These are phyloP conservation scores for Eospalax fontanierii DNA, from an alignment of 2,797 vertebrate species.

Conservation along the genomic window DNA sequence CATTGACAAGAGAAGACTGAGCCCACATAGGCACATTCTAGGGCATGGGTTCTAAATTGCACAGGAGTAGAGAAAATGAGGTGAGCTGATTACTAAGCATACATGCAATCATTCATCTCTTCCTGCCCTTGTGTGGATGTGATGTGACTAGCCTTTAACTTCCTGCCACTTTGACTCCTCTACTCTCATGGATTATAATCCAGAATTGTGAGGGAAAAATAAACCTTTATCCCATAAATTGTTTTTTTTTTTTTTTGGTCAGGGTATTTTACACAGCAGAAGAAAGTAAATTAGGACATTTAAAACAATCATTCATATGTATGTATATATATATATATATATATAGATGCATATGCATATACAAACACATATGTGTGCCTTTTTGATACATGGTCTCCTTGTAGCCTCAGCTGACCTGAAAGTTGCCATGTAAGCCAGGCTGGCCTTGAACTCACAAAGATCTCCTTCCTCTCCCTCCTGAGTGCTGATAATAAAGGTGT, in stretches of 20 bases:
- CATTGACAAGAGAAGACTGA: not conserved
- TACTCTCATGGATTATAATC: not conserved
- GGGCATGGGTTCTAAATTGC: not conserved
- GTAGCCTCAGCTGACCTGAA: too few species aligned
- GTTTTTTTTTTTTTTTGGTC: not conserved
- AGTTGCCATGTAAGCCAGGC: too few species aligned
- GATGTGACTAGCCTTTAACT: not conserved
- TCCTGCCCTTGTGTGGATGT: too few species aligned
- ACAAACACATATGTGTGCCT: too few species aligned
- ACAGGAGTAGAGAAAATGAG: too few species aligned
- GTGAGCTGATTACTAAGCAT: not conserved
- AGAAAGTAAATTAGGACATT: not conserved
- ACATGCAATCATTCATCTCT: not conserved
- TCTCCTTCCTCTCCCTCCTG: too few species aligned
- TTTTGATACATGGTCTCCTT: too few species aligned
- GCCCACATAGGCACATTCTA: not conserved
- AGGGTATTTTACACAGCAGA: not conserved
- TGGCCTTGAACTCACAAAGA: too few species aligned
- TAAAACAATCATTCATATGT: too few species aligned
- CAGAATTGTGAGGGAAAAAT: not conserved
- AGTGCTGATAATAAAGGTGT: too few species aligned
- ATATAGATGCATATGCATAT: too few species aligned
- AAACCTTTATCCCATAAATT: not conserved
- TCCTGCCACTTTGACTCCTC: not conserved
- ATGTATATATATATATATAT: too few species aligned